Evolutionary conservation across 2,888 invertebrate genomes (phyloP).

Genomic region (Cyaniris semiargus): DNA sequence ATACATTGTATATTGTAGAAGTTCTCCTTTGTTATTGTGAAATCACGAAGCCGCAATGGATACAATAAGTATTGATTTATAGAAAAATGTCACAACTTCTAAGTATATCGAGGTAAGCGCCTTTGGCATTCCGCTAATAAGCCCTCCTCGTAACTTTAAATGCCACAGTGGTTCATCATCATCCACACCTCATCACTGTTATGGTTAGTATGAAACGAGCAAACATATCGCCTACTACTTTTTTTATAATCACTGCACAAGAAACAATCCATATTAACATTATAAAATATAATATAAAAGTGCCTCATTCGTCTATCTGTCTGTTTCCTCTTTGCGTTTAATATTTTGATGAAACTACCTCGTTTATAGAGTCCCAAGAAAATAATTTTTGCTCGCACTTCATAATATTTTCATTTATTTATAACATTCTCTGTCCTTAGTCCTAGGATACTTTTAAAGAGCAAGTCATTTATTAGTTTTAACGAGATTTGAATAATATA

Average conservation of each 20-base stretch:
- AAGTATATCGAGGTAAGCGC: background rate
- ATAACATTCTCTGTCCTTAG: background rate
- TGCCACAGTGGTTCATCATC: background rate
- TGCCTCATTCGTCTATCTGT: too few species aligned
- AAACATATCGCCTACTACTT: background rate
- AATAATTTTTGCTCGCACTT: too few species aligned
- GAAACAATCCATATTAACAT: too few species aligned
- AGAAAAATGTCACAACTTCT: background rate
- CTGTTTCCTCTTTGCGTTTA: too few species aligned
- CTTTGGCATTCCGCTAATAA: background rate
- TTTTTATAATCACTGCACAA: too few species aligned
- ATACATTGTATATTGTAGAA: too few species aligned
- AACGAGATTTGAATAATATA: background rate
- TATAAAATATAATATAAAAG: too few species aligned
- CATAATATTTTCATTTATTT: too few species aligned
- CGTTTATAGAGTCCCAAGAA: too few species aligned
- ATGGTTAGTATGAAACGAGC: background rate
- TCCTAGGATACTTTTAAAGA: background rate
- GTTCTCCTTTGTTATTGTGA: too few species aligned
- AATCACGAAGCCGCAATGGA: background rate
- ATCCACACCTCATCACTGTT: background rate
- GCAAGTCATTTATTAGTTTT: background rate
- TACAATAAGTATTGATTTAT: conserved; percentile 3
- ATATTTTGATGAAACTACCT: too few species aligned
- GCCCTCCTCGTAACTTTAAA: background rate